Conservation (phyloP, 1,140 invertebrate species). For the Drosophila lacertosa region DNA sequence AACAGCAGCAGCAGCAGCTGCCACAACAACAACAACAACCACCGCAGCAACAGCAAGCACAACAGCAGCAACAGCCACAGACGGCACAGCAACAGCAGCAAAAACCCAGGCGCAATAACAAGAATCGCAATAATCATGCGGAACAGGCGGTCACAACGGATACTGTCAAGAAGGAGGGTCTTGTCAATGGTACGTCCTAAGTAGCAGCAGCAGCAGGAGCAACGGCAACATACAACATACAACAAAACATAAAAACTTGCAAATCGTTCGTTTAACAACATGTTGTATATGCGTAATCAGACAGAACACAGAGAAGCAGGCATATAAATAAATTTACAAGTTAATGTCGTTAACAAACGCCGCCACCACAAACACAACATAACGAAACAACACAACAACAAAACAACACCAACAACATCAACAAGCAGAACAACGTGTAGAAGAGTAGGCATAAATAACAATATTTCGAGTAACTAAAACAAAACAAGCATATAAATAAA, state of each 20-base stretch:
- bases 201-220: conserved; percentile 19
- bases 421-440: conserved; percentile 41
- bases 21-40: conserved; percentile 40
- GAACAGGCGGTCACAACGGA: conserved; percentile 58
- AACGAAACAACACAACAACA: conserved; percentile 22
- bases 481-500: conserved; percentile 35
- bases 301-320: conserved; percentile 34
- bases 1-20: conserved; percentile 49
- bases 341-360: conserved; percentile 48
- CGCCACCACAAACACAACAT: conserved; percentile 35
- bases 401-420: conserved; percentile 31
- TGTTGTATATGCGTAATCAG: conserved; percentile 38
- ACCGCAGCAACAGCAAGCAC: conserved; percentile 43
- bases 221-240: conserved; percentile 35
- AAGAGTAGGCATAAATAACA: conserved; percentile 53
- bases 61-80: conserved; percentile 52
- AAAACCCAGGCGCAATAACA: conserved; percentile 76
- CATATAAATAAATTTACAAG: conserved; percentile 62
- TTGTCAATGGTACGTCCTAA: conserved; percentile 83
- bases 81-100: conserved; percentile 63
- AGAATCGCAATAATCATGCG: conserved; percentile 76
- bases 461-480: conserved; percentile 71
- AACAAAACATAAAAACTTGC: conserved; percentile 43
- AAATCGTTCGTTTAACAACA: conserved; percentile 52
- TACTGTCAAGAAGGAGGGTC: conserved; percentile 73